Percentiles rank a stretch among this genome's conserved stretches.
These are phyloP conservation scores for Neodiprion pinetum DNA, from an alignment of 1,140 invertebrate species.

Conservation along the genomic window DNA sequence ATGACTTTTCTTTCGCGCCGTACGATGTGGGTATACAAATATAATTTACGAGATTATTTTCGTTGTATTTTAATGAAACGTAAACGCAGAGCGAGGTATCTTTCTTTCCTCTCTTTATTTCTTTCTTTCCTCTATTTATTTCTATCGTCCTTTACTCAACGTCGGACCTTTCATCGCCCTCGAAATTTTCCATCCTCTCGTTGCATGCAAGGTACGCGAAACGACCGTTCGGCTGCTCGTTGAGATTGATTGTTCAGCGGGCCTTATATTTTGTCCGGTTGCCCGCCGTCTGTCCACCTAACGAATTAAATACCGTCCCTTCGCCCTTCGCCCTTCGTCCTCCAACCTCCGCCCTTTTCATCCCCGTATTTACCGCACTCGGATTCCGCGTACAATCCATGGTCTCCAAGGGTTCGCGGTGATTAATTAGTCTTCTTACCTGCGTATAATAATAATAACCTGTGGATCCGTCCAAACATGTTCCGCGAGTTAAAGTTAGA, in stretches of 20 bases:
- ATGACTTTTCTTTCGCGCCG: too few relatives aligned
- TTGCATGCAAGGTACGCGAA: background rate
- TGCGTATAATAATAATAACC: too few relatives aligned
- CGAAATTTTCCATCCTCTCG: background rate
- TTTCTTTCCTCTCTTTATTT: too few relatives aligned
- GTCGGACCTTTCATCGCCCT: background rate
- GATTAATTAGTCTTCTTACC: background rate
- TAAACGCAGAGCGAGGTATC: too few relatives aligned
- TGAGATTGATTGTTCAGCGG: background rate
- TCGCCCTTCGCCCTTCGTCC: background rate
- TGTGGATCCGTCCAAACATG: too few relatives aligned
- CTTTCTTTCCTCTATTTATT: too few relatives aligned
- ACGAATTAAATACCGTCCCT: constrained; percentile 2
- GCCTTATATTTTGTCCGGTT: background rate
- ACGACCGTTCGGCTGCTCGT: background rate
- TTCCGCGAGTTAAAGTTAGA: too few relatives aligned
- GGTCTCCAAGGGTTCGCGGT: background rate
- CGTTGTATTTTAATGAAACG: too few relatives aligned
- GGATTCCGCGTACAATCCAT: background rate
- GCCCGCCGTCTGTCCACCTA: background rate
- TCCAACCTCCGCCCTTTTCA: background rate
- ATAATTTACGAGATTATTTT: too few relatives aligned
- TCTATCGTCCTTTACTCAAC: background rate
- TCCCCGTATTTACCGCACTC: too few relatives aligned
- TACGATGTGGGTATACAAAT: too few relatives aligned